Evolutionary conservation across 2,797 vertebrate genomes (phyloP).

Genomic region (Ctenochaetus hawaiiensis): DNA sequence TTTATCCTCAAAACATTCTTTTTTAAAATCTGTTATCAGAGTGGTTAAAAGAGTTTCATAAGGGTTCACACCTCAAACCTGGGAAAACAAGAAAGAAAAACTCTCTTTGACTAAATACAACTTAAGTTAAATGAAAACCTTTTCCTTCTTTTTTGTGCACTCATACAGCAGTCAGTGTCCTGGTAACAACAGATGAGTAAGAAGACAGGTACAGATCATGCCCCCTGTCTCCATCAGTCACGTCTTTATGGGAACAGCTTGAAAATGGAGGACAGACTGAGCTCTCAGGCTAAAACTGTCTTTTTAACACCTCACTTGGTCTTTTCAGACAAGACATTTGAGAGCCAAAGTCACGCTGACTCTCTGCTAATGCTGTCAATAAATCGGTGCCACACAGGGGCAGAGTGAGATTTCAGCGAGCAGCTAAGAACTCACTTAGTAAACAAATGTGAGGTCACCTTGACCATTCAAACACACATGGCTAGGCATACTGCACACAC

Average conservation of each 20-base stretch:
- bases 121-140: no score
- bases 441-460: constrained; percentile 36
- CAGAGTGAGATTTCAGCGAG: constrained; percentile 47
- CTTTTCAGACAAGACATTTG: constrained; percentile 13
- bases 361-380: constrained; percentile 40
- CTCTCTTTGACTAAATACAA: no score
- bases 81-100: no score
- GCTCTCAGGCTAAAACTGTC: constrained; percentile 20
- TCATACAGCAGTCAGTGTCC: no score
- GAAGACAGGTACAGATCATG: no score
- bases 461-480: constrained; percentile 18
- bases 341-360: constrained; percentile 41
- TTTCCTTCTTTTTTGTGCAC: no score
- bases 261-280: constrained; percentile 4
- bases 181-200: no score
- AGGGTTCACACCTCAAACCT: no score
- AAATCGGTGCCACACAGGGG: background rate
- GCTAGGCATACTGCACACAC: background rate
- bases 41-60: no score
- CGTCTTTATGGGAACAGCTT: background rate
- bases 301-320: constrained; percentile 15
- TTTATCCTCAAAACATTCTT: no score
- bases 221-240: background rate
- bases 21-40: no score
- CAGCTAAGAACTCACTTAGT: background rate